phyloP scores from a whole-genome alignment of 2,797 vertebrate species.

The Thripadectes ignobilis region DNA sequence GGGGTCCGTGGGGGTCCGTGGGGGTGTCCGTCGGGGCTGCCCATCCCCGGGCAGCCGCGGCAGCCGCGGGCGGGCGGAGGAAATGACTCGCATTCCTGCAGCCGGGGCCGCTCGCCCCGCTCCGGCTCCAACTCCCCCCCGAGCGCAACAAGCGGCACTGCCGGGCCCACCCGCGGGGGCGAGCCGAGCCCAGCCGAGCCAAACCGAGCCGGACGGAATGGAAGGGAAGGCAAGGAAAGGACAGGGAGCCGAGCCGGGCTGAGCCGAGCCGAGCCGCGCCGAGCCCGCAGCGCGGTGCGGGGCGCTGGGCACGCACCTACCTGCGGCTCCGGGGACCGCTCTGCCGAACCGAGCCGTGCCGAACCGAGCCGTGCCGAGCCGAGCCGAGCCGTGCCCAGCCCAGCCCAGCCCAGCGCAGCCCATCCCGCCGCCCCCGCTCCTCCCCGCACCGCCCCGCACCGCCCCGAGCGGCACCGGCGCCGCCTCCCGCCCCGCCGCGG shows the following conservation, averaged over 20 bases:
- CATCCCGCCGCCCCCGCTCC: slow-evolving; percentile 19
- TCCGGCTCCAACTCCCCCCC: slow-evolving; percentile 68
- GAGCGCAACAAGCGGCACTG: slow-evolving; percentile 42
- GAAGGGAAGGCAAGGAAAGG: too few relatives aligned
- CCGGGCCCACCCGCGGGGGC: background rate
- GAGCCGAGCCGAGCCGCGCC: background rate
- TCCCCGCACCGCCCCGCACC: slow-evolving; percentile 27
- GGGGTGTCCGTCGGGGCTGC: slow-evolving; percentile 5
- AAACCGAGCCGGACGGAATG: background rate
- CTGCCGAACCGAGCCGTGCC: background rate
- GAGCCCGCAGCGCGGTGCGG: background rate
- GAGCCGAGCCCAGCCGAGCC: background rate
- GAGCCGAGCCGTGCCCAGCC: background rate
- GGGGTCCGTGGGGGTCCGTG: background rate
- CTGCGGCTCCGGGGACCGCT: slow-evolving; percentile 18
- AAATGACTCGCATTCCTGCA: slow-evolving; percentile 83
- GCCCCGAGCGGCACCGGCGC: slow-evolving; percentile 46
- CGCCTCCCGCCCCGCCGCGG: slow-evolving; percentile 17
- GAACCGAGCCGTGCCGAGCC: background rate
- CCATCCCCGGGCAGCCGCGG: slow-evolving; percentile 53
- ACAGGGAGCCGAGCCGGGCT: too few relatives aligned
- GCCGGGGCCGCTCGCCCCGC: slow-evolving; percentile 76
- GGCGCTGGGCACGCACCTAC: background rate
- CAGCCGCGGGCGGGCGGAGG: slow-evolving; percentile 75
- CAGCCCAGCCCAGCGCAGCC: background rate